Evolutionary conservation across 2,888 invertebrate species (phyloP), one percentile per base, ranked within the genome.

Genomic region (Lumbricus terrestris): DNA sequence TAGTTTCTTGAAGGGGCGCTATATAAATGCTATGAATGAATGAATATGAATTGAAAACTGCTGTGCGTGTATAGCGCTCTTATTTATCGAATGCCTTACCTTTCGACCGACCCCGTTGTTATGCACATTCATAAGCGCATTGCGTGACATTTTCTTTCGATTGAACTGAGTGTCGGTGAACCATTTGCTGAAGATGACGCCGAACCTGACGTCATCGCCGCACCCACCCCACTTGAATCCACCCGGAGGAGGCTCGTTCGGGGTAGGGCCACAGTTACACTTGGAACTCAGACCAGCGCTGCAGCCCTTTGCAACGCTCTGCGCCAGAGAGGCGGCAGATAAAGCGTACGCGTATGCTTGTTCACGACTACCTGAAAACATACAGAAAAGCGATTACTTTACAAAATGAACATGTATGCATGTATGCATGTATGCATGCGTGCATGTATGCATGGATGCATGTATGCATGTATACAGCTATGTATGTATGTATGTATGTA

Each of bases 301-400:
- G 95, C 97, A 97, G 47, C 97, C 97, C 91, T 97, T 96, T 11
- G 97, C 97, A 93, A 97, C 96, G 34, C 97, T 96, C 96, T 97
- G 97, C 89, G 97, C 96, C 88, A 97, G 91, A 2, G 97, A 96
- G 2, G 97, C 97, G 0, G 97, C 97, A 35, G 97, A 96, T 94
- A 97, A 96, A 6, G 97, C 97, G 95, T 97, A 97, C 38, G 97
- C 97, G 94, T 97, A 97, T 0, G 97, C 97, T 95, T 97, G 97
- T 94, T 97, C 97, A 91, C 97, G 96, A 33, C 97, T 97, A 89
- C 97, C 97, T 97, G 88, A 88, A 37, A 37, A 34, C 23, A 35
- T 13, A 29, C 6, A 34, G 8, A 37, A 88, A 29, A 88, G 34
- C n/a, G 15, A 15, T 20, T 13, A 23, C 47, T n/a, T n/a, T n/a